A percentile compares a stretch with the other conserved stretches of the same genome.
Evolutionary conservation across 2,888 invertebrate genomes (phyloP).

Genomic region (Acrobasis repandana): DNA sequence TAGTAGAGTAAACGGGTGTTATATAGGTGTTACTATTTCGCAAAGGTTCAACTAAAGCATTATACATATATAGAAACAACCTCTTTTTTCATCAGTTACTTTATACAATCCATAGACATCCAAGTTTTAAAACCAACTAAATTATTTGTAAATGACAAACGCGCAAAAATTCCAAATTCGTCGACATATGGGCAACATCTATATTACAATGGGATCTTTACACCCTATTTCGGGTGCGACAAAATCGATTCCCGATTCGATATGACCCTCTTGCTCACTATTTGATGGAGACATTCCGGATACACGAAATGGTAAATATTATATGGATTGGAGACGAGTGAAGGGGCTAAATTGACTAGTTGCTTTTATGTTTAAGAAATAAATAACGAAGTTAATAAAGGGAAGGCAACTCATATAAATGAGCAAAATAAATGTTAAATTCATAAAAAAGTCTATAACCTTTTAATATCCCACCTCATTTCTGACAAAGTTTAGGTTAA

Average conservation of each 20-base stretch:
- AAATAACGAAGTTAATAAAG: too few relatives aligned
- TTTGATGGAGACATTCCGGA: constrained; percentile 52
- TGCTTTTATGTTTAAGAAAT: not conserved
- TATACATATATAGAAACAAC: too few relatives aligned
- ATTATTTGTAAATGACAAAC: constrained; percentile 38
- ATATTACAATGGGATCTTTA: constrained; percentile 76
- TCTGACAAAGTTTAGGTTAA: too few relatives aligned
- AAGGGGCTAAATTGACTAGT: not conserved
- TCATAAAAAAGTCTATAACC: too few relatives aligned
- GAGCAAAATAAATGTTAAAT: too few relatives aligned
- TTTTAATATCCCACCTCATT: too few relatives aligned
- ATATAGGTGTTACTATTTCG: too few relatives aligned
- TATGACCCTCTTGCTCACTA: constrained; percentile 71
- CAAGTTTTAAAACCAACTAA: constrained; percentile 19
- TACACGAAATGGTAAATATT: constrained; percentile 23
- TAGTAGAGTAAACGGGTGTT: too few relatives aligned
- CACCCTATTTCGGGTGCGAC: constrained; percentile 79
- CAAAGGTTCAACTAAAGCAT: too few relatives aligned
- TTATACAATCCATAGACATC: too few relatives aligned
- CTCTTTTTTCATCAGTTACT: too few relatives aligned
- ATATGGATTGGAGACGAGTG: constrained; percentile 9
- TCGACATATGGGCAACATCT: constrained; percentile 76
- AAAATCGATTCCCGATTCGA: constrained; percentile 80
- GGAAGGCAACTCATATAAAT: too few relatives aligned
- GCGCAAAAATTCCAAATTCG: constrained; percentile 42